A percentile compares a stretch with the other conserved stretches of the same genome.
Conservation (phyloP, 2,888 invertebrate genomes). For the Mactromeris polynyma region DNA sequence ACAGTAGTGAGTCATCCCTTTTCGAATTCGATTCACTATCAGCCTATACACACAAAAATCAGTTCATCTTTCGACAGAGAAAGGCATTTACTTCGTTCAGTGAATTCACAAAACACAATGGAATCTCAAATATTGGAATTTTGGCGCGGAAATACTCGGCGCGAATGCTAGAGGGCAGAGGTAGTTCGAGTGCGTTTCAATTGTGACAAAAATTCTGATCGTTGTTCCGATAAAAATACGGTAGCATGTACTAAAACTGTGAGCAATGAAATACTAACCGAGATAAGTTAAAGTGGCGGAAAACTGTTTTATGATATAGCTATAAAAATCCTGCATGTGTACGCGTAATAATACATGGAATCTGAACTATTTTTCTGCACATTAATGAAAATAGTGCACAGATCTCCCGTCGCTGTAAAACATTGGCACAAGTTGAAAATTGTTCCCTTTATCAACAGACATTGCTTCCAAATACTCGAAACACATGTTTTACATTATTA, state of each 20-base stretch:
- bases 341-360: background rate
- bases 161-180: background rate
- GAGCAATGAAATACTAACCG: background rate
- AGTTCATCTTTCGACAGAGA: background rate
- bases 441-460: background rate
- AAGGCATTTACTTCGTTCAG: background rate
- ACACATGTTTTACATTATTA: background rate
- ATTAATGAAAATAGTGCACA: background rate
- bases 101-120: background rate
- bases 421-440: conserved; percentile 18
- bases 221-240: background rate
- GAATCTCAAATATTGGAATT: background rate
- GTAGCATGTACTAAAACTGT: background rate
- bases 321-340: background rate
- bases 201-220: background rate
- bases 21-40: too few relatives aligned
- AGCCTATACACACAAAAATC: background rate
- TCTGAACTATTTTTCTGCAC: background rate
- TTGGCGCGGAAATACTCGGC: background rate
- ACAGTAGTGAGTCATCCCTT: too few relatives aligned
- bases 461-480: background rate
- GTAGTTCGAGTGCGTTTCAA: background rate
- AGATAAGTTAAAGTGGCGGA: conserved; percentile 12
- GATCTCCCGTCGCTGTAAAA: background rate
- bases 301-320: background rate